phyloP scores from a whole-genome alignment of 2,888 invertebrate genomes.

The Melinaea marsaeus region DNA sequence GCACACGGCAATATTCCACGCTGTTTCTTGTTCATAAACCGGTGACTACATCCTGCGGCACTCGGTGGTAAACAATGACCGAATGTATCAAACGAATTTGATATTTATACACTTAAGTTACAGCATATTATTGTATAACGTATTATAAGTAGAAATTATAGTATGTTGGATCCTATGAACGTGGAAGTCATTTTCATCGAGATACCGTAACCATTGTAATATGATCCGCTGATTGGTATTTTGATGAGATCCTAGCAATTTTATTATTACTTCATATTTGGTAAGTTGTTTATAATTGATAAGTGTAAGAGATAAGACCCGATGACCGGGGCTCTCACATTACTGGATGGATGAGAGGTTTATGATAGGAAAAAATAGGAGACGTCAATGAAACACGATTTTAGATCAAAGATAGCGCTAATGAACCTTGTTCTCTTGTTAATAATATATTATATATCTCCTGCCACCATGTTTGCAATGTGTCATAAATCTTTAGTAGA shows the following conservation, averaged over 20 bases:
- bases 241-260: conserved; percentile 56
- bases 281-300: conserved; percentile 43
- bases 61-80: conserved; percentile 16
- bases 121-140: conserved; percentile 23
- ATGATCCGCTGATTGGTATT: conserved; percentile 64
- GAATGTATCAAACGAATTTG: conserved; percentile 13
- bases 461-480: too few relatives aligned
- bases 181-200: conserved; percentile 47
- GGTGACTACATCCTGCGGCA: conserved; percentile 36
- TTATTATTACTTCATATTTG: conserved; percentile 48
- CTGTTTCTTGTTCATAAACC: conserved; percentile 60
- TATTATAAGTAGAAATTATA: conserved; percentile 3
- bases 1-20: conserved; percentile 75
- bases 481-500: too few relatives aligned
- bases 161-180: conserved; percentile 25
- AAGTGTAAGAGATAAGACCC: conserved; percentile 36
- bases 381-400: conserved; percentile 26
- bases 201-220: conserved; percentile 53
- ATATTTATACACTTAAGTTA: not conserved
- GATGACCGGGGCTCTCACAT: conserved; percentile 29
- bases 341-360: conserved; percentile 30
- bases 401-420: conserved; percentile 35
- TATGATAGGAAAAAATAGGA: conserved; percentile 32
- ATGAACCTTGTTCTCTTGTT: conserved; percentile 30
- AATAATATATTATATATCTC: conserved; percentile 22